Evolutionary conservation across 2,797 vertebrate species (phyloP).

Genomic region (Syngnathus rostellatus): DNA sequence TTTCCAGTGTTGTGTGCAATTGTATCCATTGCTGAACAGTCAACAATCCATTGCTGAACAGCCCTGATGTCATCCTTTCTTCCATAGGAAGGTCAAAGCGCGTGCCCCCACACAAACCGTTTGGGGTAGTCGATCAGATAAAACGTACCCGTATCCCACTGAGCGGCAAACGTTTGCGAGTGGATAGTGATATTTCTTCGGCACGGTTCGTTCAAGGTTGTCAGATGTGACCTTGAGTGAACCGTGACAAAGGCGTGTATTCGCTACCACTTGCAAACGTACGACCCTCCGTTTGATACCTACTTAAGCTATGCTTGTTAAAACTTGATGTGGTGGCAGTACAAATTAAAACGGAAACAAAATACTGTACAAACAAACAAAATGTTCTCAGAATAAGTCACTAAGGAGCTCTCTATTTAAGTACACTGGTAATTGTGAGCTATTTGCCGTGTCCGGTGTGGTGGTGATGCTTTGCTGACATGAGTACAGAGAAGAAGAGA

Average conservation of each 20-base stretch:
- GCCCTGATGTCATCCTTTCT: constrained; percentile 85
- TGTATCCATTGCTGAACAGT: constrained; percentile 48
- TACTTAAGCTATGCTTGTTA: constrained; percentile 45
- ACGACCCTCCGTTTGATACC: too few relatives aligned
- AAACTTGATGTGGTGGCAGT: constrained; percentile 75
- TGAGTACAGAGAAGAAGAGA: constrained; percentile 94
- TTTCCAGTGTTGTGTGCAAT: constrained; percentile 77
- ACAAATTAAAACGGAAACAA: constrained; percentile 76
- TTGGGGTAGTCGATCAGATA: constrained; percentile 68
- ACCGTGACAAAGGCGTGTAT: too few relatives aligned
- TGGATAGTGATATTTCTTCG: too few relatives aligned
- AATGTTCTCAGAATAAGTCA: constrained; percentile 82
- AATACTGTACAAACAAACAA: constrained; percentile 63
- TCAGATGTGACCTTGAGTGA: too few relatives aligned
- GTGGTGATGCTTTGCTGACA: constrained; percentile 75
- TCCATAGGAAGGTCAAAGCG: constrained; percentile 94
- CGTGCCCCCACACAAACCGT: constrained; percentile 50
- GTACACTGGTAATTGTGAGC: constrained; percentile 91
- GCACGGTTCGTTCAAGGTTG: too few relatives aligned
- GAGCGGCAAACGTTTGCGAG: too few relatives aligned
- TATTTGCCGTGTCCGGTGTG: constrained; percentile 89
- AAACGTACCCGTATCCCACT: constrained; percentile 34
- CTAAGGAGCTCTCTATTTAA: constrained; percentile 93
- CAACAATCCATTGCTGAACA: constrained; percentile 71
- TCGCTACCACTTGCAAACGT: too few relatives aligned